phyloP scores from a whole-genome alignment of 1,140 invertebrate genomes.

The Eriocheir sinensis region DNA sequence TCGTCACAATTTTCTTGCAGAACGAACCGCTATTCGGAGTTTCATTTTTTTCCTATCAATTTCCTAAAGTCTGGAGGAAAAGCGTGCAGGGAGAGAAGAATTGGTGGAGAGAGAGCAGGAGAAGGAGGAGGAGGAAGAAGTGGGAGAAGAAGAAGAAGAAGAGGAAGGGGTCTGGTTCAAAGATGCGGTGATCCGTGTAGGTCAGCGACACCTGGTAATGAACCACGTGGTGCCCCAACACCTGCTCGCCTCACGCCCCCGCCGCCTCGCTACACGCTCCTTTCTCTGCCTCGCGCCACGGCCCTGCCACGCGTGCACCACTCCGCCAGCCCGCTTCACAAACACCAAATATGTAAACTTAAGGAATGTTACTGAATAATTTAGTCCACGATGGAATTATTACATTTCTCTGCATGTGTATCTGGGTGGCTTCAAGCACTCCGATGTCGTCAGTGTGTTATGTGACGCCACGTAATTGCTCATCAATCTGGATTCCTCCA shows the following conservation, averaged over 20 bases:
- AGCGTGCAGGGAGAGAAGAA: neutral
- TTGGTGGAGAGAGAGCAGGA: neutral
- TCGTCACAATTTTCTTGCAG: neutral
- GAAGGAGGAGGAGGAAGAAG: neutral
- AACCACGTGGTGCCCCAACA: constrained; percentile 64
- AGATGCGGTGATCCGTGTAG: neutral
- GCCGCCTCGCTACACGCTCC: neutral
- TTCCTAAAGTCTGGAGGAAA: neutral
- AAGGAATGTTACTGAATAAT: too few species aligned
- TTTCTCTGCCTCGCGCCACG: too few species aligned
- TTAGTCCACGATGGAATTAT: too few species aligned
- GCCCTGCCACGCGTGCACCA: too few species aligned
- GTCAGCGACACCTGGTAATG: constrained; percentile 58
- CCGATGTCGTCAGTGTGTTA: too few species aligned
- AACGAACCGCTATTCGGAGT: neutral
- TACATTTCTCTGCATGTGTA: too few species aligned
- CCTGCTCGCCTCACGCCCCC: constrained; percentile 45
- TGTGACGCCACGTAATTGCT: too few species aligned
- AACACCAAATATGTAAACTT: too few species aligned
- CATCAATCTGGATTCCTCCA: too few species aligned
- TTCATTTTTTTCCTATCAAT: neutral
- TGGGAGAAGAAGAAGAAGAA: neutral
- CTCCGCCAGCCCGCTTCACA: too few species aligned
- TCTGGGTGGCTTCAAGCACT: too few species aligned
- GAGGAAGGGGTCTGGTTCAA: neutral